Base-by-base conservation (phyloP, 2,113 vertebrate species). In the Notarius quadriscutis region DNA sequence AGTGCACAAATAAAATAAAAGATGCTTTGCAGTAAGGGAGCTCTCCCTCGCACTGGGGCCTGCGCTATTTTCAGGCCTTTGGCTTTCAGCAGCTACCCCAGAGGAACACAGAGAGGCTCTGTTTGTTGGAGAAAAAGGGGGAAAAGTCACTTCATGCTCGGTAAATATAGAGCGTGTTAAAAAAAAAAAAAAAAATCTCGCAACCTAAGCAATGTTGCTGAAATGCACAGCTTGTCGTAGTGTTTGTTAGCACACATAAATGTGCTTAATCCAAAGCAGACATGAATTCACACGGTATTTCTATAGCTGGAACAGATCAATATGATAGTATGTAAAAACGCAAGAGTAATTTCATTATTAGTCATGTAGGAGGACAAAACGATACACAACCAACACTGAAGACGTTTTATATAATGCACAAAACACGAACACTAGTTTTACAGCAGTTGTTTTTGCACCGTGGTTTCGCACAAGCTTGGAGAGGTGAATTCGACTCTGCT, bases 21-120 rank as follows among this genome's bases (percentile, higher is more conserved):
- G 53, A 63, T 53, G 30, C 53, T 34, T 63, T 79, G 83, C 83
- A 87, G 22, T 57, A 58, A 12, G 58, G 50, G 10, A 85, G 41
- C n/a, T 67, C 48, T 53, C 10, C 15, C 63, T 81, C 27, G 4
- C 55, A 55, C 17, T 7, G 51, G 34, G 79, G 53, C 78, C 86
- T n/a, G 87, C 57, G 74, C 60, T 87, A 85, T 87, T 89, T 87
- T 87, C 84, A 89, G 88, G 77, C 82, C 30, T 80, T 83, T 63
- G 2, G 81, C 72, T 20, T 86, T 71, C n/a, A 60, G 81, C 60
- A 80, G 79, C 88, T 81, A 74, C 51, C 65, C 77, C 81, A 84
- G 74, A 89, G 57, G 53, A 41, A 87, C 71, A 89, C 71, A 89
- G 82, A 72, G 74, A 65, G 65, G 53, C 83, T 85, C 78, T 87